Base-by-base conservation (phyloP, 1,140 invertebrate species). In the Hypsibius dujardini region DNA sequence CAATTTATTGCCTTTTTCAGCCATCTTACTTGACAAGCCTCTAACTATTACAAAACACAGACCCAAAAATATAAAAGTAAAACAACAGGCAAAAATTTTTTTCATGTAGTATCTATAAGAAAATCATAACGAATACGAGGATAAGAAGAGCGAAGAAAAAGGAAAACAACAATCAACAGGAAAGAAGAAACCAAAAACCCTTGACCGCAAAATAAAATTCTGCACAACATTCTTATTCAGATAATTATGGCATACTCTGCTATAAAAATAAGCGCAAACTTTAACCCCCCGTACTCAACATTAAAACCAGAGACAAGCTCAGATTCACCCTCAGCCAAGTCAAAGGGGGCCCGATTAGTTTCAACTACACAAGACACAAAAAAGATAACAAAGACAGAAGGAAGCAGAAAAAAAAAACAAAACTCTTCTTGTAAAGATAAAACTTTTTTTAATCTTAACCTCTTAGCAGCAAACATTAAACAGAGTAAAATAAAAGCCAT, bases 301-400 rank as follows among this genome's bases (percentile, higher is more conserved):
- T 88, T 87, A 86, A 86, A 88, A 3, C 86, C 86, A 46, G 85
- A 88, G 75, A 88, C 85, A 81, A 88, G 83, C 77, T 88, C 86
- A 67, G 83, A 86, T 77, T 88, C 85, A 0, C 85, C 84, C 76
- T 88, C 86, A 75, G 84, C 82, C 83, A 88, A 87, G 86, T 88
- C 86, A 86, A 87, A 87, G 73, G 85, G 86, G 76, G 84, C 84
- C 0, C 86, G 86, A 83, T 87, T 87, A 75, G 83, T 85, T 78
- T 88, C 86, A 70, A 84, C 85, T 78, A 87, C 81, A 74, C 42
- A 70, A 47, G 79, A 81, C 74, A 83, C 84, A 75, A 80, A 77
- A 75, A 85, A 80, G 76, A 83, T 83, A 75, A 83, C 78, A 74
- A 84, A 79, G 74, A 75, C 76, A 77, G 84, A 77, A 77, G 82